phyloP scores from a whole-genome alignment of 2,113 vertebrate species.

The Meleagris gallopavo region DNA sequence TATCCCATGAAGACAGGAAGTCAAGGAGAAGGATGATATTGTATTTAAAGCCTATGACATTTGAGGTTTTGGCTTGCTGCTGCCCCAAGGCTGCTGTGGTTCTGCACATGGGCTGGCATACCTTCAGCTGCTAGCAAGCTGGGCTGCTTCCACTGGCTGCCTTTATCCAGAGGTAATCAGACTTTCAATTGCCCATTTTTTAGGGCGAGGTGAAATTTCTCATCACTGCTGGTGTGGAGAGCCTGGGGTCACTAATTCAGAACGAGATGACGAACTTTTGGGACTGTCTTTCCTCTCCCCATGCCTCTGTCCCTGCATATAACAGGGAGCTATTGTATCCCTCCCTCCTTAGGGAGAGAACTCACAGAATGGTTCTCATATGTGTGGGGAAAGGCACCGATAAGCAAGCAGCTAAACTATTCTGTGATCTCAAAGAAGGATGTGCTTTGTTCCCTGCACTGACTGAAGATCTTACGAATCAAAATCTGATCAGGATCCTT shows the following conservation, averaged over 20 bases:
- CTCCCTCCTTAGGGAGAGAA: accelerated
- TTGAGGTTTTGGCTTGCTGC: neutral
- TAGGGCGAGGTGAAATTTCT: neutral
- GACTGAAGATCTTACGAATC: neutral
- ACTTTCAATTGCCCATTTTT: neutral
- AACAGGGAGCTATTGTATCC: neutral
- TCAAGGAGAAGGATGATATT: neutral
- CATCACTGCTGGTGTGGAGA: neutral
- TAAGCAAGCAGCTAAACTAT: neutral
- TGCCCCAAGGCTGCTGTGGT: neutral
- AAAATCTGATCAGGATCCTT: neutral
- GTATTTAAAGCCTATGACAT: neutral
- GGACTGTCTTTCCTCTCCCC: neutral
- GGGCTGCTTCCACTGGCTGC: neutral
- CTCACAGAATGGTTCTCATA: neutral
- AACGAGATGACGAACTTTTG: neutral
- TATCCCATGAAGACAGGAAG: neutral
- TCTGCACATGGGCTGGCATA: neutral
- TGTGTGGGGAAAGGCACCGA: neutral
- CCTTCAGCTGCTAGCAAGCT: neutral
- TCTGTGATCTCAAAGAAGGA: neutral
- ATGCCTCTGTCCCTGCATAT: accelerated
- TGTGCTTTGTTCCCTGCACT: neutral
- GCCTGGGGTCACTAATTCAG: neutral
- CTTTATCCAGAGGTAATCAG: neutral